Percentiles rank a stretch among this genome's conserved stretches.
Evolutionary conservation across 2,797 vertebrate genomes (phyloP).

Genomic region (Chiloscyllium punctatum): DNA sequence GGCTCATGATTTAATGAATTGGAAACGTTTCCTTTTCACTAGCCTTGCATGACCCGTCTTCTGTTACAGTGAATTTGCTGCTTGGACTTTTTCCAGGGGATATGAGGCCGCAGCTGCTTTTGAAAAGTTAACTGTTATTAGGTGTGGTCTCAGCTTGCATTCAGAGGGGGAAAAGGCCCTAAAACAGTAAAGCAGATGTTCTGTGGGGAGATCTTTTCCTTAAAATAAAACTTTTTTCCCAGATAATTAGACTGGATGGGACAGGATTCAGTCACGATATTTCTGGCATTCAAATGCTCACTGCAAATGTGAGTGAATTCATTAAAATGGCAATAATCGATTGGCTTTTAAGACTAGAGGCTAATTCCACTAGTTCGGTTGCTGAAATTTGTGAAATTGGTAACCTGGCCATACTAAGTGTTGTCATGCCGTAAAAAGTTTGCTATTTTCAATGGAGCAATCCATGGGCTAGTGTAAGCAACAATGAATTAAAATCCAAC

Average conservation of each 20-base stretch:
- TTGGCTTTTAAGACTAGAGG: neutral
- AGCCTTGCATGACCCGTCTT: constrained; percentile 35
- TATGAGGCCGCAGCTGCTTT: constrained; percentile 28
- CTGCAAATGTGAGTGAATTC: neutral
- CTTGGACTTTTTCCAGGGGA: constrained; percentile 38
- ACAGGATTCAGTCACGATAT: neutral
- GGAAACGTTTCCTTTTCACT: constrained; percentile 38
- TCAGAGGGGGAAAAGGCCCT: neutral
- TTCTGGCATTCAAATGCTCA: neutral
- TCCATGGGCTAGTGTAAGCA: neutral
- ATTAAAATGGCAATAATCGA: neutral
- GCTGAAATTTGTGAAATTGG: neutral
- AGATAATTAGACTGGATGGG: neutral
- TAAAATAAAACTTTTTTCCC: neutral
- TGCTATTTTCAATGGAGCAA: neutral
- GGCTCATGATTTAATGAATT: constrained; percentile 37
- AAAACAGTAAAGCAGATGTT: constrained; percentile 27
- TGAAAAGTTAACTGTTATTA: constrained; percentile 18
- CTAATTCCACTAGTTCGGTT: neutral
- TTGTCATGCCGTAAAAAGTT: neutral
- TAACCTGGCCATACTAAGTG: neutral
- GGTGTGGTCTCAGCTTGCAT: constrained; percentile 7
- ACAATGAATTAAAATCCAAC: neutral
- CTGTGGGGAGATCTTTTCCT: neutral
- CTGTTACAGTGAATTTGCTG: constrained; percentile 40